phyloP scores from a whole-genome alignment of 2,797 vertebrate genomes.

The Chrysocyon brachyurus region DNA sequence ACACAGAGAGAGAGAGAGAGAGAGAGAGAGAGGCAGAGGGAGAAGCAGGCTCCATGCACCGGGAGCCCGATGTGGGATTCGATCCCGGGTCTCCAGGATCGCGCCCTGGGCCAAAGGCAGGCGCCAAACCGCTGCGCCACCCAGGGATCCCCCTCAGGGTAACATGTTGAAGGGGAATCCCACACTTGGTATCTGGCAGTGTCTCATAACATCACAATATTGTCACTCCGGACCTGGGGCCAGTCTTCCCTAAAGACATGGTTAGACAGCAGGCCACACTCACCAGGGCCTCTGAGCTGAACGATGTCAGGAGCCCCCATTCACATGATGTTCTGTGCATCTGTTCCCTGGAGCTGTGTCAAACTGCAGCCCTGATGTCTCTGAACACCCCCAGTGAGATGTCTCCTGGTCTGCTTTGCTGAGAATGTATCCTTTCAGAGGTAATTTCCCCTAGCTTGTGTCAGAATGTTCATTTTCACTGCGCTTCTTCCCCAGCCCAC shows the following conservation, averaged over 20 bases:
- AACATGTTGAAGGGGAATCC: not conserved
- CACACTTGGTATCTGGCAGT: not conserved
- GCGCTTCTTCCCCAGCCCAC: not conserved
- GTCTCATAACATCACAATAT: not conserved
- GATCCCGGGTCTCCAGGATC: no score
- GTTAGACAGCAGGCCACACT: not conserved
- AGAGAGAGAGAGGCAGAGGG: no score
- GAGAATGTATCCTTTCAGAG: not conserved
- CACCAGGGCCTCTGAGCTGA: not conserved
- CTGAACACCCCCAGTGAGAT: not conserved
- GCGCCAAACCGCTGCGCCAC: no score
- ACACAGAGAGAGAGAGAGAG: no score
- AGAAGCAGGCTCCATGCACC: no score
- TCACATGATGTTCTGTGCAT: not conserved
- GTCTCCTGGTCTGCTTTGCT: not conserved
- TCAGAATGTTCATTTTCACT: not conserved
- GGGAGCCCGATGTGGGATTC: no score
- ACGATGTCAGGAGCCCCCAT: fast-evolving
- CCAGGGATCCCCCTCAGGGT: not conserved
- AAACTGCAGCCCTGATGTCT: not conserved
- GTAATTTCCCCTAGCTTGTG: not conserved
- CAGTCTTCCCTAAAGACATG: not conserved
- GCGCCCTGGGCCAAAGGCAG: no score
- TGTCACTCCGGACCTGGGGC: not conserved
- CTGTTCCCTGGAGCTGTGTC: not conserved